A percentile compares a stretch with the other conserved stretches of the same genome.
phyloP scores from a whole-genome alignment of 2,888 invertebrate genomes.

The Athetis lepigone region DNA sequence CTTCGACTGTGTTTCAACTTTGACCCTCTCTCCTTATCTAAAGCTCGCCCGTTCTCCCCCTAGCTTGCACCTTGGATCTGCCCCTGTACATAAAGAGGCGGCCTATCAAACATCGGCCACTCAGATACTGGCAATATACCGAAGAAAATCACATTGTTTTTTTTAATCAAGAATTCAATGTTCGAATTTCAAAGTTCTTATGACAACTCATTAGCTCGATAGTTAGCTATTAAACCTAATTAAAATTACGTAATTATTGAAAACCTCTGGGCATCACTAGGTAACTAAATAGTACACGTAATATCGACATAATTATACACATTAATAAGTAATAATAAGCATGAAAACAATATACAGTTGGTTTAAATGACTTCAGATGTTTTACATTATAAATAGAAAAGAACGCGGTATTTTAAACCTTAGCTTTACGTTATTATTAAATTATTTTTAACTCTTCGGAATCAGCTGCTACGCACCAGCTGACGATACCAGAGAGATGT shows the following conservation, averaged over 20 bases:
- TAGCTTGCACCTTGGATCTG: too few relatives aligned
- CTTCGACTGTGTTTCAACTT: too few relatives aligned
- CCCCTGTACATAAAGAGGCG: too few relatives aligned
- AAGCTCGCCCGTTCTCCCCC: too few relatives aligned
- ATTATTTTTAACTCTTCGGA: slow-evolving; percentile 16
- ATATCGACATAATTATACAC: background rate
- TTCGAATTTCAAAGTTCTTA: too few relatives aligned
- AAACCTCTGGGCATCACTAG: background rate
- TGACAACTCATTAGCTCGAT: too few relatives aligned
- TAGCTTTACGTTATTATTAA: slow-evolving; percentile 15
- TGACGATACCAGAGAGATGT: too few relatives aligned
- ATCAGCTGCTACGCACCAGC: background rate
- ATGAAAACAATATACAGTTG: slow-evolving; percentile 4
- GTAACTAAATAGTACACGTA: background rate
- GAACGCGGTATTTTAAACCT: background rate
- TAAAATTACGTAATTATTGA: background rate
- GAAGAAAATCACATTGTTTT: too few relatives aligned
- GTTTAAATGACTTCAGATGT: slow-evolving; percentile 19
- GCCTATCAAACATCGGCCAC: too few relatives aligned
- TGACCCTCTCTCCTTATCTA: too few relatives aligned
- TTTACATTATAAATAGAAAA: slow-evolving; percentile 14
- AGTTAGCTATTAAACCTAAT: background rate
- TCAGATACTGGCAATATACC: too few relatives aligned
- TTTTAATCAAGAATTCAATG: too few relatives aligned
- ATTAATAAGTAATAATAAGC: background rate